phyloP scores from a whole-genome alignment of 2,113 vertebrate genomes.

The Axis porcinus region DNA sequence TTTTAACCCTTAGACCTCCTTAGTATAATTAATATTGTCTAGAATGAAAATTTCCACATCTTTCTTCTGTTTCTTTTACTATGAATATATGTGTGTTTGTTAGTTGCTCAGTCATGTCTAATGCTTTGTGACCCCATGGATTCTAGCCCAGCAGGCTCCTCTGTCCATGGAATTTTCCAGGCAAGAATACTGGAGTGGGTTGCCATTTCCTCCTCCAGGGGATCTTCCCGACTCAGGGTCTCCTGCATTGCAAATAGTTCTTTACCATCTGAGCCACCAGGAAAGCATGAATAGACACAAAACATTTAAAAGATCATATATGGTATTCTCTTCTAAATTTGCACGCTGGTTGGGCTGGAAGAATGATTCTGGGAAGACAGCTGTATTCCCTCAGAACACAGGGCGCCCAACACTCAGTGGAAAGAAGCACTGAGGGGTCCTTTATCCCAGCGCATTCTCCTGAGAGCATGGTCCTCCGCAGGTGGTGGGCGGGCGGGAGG shows the following conservation, averaged over 20 bases:
- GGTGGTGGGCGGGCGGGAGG: fast-evolving
- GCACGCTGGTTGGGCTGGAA: background rate
- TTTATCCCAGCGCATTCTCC: background rate
- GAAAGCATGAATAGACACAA: background rate
- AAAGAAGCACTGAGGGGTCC: fast-evolving
- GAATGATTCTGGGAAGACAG: background rate
- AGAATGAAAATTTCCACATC: background rate
- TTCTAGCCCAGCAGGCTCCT: background rate
- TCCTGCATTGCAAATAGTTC: background rate
- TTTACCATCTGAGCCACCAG: background rate
- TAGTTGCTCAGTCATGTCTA: background rate
- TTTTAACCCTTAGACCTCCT: background rate
- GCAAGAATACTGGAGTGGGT: background rate
- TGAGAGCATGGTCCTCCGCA: fast-evolving
- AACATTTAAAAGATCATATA: background rate
- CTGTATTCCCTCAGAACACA: background rate
- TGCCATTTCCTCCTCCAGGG: background rate
- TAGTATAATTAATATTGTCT: background rate
- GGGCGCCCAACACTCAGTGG: fast-evolving
- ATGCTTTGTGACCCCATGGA: background rate
- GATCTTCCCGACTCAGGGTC: background rate
- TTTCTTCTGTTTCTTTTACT: background rate
- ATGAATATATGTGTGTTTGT: background rate
- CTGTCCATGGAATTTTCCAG: background rate
- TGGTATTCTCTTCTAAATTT: background rate